phyloP scores from a whole-genome alignment of 2,797 vertebrate species.

The Sebastes itinus region DNA sequence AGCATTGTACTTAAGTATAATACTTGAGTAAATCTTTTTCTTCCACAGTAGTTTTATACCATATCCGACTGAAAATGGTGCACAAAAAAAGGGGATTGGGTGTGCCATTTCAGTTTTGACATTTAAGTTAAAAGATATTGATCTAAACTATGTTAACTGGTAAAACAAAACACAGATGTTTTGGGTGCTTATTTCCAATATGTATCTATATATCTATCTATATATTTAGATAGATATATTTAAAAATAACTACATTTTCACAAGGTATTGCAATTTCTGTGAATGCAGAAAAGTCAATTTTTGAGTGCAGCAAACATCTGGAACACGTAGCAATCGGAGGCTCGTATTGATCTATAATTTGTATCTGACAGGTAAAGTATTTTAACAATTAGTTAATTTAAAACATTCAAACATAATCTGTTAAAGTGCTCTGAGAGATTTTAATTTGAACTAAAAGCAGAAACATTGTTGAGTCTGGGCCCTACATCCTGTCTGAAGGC shows the following conservation, averaged over 20 bases:
- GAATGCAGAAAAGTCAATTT: no score
- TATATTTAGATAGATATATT: no score
- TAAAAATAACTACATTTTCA: no score
- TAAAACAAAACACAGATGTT: neutral
- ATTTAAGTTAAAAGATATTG: neutral
- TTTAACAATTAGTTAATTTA: neutral
- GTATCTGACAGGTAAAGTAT: neutral
- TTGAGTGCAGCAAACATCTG: neutral
- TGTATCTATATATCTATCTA: no score
- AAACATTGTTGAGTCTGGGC: neutral
- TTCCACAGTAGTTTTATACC: neutral
- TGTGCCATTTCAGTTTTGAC: neutral
- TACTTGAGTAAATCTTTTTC: neutral
- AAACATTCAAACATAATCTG: neutral
- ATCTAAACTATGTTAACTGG: neutral
- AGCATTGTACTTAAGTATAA: neutral
- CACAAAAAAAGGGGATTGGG: neutral
- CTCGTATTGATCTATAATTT: neutral
- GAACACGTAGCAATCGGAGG: neutral
- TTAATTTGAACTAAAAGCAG: neutral
- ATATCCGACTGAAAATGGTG: neutral
- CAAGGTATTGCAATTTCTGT: no score
- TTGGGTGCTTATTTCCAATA: no score
- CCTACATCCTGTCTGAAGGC: conserved; percentile 22
- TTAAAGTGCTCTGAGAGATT: neutral